Evolutionary conservation across 2,797 vertebrate species (phyloP), one percentile per base, ranked within the genome.

Genomic region (Malacoctenus gilli): DNA sequence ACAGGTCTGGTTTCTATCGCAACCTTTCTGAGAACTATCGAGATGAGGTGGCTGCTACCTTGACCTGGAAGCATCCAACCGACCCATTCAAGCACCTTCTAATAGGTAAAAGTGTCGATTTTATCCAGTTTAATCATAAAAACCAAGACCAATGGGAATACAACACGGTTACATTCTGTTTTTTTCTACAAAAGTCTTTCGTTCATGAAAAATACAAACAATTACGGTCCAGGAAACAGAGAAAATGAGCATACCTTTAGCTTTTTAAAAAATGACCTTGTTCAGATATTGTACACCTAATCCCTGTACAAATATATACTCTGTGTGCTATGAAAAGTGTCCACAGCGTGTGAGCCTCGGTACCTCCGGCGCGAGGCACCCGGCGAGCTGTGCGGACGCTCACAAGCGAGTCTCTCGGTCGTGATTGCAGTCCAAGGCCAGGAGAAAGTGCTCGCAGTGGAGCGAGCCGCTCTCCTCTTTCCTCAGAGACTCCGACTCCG

Each of bases 371-470:
- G 28, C 41, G 59, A 47, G 38, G 14, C 14, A 39, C 39, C 68
- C n/a, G 5, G 5, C 13, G 22, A 31, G 43, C 48, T 18, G 49
- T 30, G 44, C 31, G 11, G 51, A 49, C n/a, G 19, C 40, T 92
- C 77, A 92, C 66, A 91, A 75, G 36, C 49, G 74, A 6, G 90
- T 92, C 59, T 93, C 91, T 69, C 86, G 78, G 55, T 91, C 85
- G 3, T 82, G 79, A 56, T 82, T 81, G 32, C 69, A 75, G 72
- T 89, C 83, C 12, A 71, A 54, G 23, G 65, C 72, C 53, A 43
- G 52, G 8, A 83, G 50, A 31, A 84, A 82, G 42, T 75, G 82
- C 46, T 91, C 89, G 35, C 77, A 80, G 63, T 79, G 69, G 9
- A 70, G 38, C 20, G 72, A 82, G 76, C 62, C 62, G 61, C n/a